Base-by-base conservation (phyloP, 2,888 invertebrate genomes). In the Dryococelus australis region DNA sequence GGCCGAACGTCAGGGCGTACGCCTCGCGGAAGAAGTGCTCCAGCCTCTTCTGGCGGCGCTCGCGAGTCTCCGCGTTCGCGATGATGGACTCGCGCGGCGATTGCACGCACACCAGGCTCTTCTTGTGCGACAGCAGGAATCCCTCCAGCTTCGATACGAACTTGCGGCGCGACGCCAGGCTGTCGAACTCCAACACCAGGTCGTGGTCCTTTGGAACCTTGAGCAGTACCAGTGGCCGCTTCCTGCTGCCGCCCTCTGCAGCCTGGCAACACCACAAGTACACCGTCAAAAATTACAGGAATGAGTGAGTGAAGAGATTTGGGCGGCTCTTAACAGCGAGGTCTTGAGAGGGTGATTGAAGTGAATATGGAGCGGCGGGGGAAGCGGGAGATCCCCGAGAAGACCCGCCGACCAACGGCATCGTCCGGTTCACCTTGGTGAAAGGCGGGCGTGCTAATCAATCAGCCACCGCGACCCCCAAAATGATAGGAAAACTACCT, bases 1-100 rank as follows among this genome's bases (percentile, higher is more conserved):
- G 92, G 0, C 98, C 98, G 91, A 98, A 98, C 0, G 98, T 98
- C 88, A 98, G 93, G 0, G 98, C 98, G 91, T 99, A 99, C 0
- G 98, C 99, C 93, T 99, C 98, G 88, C 99, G 94, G 93, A 99
- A 99, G 94, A 99, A 99, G 93, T 98, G 93, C 92, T 99, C 99
- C 87, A 99, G 92, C 90, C 97, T 96, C 90, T 97, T 96, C 92
- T 99, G 98, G n/a, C 99, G 93, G 12, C 98, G 94, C 91, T 98
- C 98, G 90, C 98, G 96, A 0, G 99, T 99, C 92, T 99, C 99
- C 13, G 98, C 98, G 91, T 97, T 97, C 13, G 97, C 96, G 87
- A 98, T 92, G 94, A 98, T 97, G 89, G 97, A 95, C 90, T 98
- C 98, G 51, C 97, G 94, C 90, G 95, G 95, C n/a, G 95, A 94